phyloP scores from a whole-genome alignment of 2,888 invertebrate species.

The Agrotis exclamationis region DNA sequence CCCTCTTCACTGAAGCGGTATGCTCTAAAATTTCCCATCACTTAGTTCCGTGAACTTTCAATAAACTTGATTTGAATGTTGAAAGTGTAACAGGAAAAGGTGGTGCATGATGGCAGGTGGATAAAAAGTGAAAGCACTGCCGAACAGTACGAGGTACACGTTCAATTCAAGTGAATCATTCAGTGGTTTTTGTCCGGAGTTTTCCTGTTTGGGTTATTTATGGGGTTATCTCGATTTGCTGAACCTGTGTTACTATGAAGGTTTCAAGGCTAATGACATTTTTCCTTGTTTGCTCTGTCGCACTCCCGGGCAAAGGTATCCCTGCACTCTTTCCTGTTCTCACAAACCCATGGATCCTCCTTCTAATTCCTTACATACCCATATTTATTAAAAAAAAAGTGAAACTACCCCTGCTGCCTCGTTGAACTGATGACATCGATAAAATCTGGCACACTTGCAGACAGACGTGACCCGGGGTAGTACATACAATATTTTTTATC shows the following conservation, averaged over 20 bases:
- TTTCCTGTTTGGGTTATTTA: slow-evolving; percentile 40
- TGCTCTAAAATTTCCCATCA: slow-evolving; percentile 12
- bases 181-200: slow-evolving; percentile 33
- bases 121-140: slow-evolving; percentile 57
- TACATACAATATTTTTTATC: not conserved
- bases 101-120: slow-evolving; percentile 49
- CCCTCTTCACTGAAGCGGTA: slow-evolving; percentile 1
- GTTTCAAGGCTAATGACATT: not conserved
- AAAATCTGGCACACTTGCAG: too few relatives aligned
- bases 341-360: too few relatives aligned
- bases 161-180: slow-evolving; percentile 43
- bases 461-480: too few relatives aligned
- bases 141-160: slow-evolving; percentile 28
- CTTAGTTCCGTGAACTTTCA: slow-evolving; percentile 35
- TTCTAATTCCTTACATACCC: too few relatives aligned
- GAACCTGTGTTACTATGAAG: slow-evolving; percentile 16
- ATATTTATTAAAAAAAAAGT: too few relatives aligned
- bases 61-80: slow-evolving; percentile 38
- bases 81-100: slow-evolving; percentile 58
- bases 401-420: too few relatives aligned
- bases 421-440: too few relatives aligned
- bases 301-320: too few relatives aligned
- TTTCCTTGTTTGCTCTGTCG: too few relatives aligned
- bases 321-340: too few relatives aligned
- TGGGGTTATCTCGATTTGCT: slow-evolving; percentile 14